Evolutionary conservation across 53 echinoderm and acorn worm species (phyloP).

Genomic region (Zoroaster sp.): DNA sequence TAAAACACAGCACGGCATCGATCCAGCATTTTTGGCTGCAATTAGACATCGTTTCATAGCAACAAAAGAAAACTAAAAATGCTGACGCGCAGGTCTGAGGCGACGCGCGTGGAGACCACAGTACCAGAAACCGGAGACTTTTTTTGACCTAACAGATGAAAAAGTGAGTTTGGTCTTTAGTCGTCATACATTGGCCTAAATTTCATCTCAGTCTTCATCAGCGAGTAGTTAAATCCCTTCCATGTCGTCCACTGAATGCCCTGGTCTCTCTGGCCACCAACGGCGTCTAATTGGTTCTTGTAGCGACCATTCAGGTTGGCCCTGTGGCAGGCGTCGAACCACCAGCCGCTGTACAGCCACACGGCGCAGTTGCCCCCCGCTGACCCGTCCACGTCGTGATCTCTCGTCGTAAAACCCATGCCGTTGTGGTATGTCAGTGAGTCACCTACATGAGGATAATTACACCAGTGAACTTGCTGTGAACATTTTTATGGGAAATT

Average conservation of each 20-base stretch:
- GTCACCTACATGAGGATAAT: neutral
- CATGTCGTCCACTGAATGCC: neutral
- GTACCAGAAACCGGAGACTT: no score
- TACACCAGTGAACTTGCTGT: neutral
- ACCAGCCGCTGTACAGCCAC: slow-evolving; percentile 26
- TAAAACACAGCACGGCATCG: no score
- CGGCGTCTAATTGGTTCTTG: neutral
- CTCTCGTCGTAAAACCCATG: slow-evolving; percentile 44
- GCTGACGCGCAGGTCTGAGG: no score
- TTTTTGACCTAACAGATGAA: no score
- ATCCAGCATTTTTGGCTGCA: no score
- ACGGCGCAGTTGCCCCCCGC: slow-evolving; percentile 36
- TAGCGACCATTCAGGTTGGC: slow-evolving; percentile 44
- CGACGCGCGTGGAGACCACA: no score
- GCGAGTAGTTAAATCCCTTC: neutral
- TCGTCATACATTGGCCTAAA: neutral
- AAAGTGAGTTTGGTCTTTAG: no score
- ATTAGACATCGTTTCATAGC: no score
- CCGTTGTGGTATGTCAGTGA: slow-evolving; percentile 14
- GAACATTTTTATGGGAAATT: neutral
- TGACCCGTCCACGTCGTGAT: slow-evolving; percentile 15
- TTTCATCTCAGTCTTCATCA: neutral
- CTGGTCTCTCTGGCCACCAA: neutral
- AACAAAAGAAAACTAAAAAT: no score
- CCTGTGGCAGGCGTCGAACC: slow-evolving; percentile 15